phyloP scores from a whole-genome alignment of 2,888 invertebrate species.

The Machimus atricapillus region DNA sequence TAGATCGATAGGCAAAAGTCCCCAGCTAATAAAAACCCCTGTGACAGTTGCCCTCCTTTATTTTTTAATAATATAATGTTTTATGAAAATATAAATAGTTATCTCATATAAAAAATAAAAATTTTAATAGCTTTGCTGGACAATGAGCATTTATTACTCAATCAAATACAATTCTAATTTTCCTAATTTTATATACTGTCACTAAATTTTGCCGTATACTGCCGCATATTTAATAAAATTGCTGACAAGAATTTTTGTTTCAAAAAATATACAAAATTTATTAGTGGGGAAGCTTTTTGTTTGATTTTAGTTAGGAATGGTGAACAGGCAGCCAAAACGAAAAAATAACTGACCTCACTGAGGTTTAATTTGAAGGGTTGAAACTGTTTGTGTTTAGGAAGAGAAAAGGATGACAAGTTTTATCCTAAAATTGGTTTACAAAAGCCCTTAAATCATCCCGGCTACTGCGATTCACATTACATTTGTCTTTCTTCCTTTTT shows the following conservation, averaged over 20 bases:
- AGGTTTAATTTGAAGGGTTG: no score
- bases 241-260: neutral
- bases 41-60: neutral
- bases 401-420: no score
- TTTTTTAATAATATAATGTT: neutral
- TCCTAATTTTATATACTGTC: neutral
- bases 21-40: neutral
- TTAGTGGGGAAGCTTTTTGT: no score
- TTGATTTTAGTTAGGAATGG: no score
- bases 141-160: neutral
- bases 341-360: no score
- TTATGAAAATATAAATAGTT: neutral
- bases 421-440: no score
- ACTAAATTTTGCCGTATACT: neutral
- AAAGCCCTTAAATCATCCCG: no score
- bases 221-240: neutral
- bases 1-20: neutral
- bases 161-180: neutral
- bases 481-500: no score
- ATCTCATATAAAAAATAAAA: neutral
- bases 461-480: no score
- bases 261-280: neutral
- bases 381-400: no score
- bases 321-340: no score
- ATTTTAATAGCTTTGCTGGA: no score